A percentile compares a stretch with the other conserved stretches of the same genome.
Conservation (phyloP, 2,797 vertebrate genomes). For the Vespertilio murinus region DNA sequence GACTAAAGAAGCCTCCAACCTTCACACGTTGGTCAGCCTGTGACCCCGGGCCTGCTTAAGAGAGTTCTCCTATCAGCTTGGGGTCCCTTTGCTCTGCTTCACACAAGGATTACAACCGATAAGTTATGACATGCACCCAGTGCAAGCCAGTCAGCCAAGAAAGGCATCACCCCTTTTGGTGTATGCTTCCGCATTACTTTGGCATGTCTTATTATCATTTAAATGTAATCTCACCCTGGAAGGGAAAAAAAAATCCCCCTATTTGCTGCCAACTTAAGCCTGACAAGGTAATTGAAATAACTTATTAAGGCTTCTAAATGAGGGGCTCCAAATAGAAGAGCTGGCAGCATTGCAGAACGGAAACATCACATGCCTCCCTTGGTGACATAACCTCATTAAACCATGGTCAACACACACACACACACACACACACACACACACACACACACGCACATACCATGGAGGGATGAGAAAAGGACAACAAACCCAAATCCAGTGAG, state of each 20-base stretch:
- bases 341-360: slow-evolving; percentile 36
- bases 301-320: slow-evolving; percentile 68
- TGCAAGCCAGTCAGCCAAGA: slow-evolving; percentile 82
- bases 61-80: slow-evolving; percentile 50
- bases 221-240: slow-evolving; percentile 78
- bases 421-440: background rate
- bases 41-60: background rate
- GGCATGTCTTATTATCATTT: slow-evolving; percentile 80
- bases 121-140: slow-evolving; percentile 82
- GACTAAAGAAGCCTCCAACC: background rate
- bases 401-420: background rate
- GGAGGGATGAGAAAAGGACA: background rate
- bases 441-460: background rate
- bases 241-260: slow-evolving; percentile 49
- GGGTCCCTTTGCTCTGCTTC: slow-evolving; percentile 66
- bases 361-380: slow-evolving; percentile 57
- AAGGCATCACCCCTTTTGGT: slow-evolving; percentile 78
- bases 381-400: slow-evolving; percentile 61
- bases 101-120: slow-evolving; percentile 77
- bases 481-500: background rate
- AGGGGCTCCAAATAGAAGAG: slow-evolving; percentile 6
- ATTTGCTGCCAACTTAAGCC: slow-evolving; percentile 75
- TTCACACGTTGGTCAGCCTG: background rate
- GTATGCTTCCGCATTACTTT: slow-evolving; percentile 76
- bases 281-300: slow-evolving; percentile 80